Evolutionary conservation across 2,113 vertebrate species (phyloP), one percentile per base, ranked within the genome.

Genomic region (Canis aureus): DNA sequence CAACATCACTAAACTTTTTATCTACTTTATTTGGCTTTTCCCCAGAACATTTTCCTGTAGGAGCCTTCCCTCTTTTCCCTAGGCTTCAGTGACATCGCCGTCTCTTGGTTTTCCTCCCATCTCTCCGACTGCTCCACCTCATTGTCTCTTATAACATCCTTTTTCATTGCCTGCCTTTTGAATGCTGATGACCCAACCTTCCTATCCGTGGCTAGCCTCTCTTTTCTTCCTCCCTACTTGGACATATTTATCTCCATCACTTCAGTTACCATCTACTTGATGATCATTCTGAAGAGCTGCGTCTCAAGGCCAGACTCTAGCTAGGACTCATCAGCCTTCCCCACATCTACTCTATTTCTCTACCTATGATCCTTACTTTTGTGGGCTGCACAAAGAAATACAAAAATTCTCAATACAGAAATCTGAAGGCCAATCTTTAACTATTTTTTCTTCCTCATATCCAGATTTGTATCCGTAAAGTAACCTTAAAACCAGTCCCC

Each of bases 1-100:
- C 53, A 32, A 22, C 5, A 29, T 78, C 8, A 51, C 22, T 23
- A 80, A 79, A 38, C 2, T 17, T 20, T 59, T 15, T 23, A 38
- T n/a, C 64, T 22, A 11, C 78, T 17, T 59, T n/a, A n/a, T 62
- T 9, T 4, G 12, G 27, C 22, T 9, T 53, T 84, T 87, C 66
- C 66, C 25, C 22, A 55, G 29, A 69, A 73, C n/a, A 29, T 55
- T 69, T 80, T 25, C 76, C 32, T 25, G 51, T 29, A 43, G 64
- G 32, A 0, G 1, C 20, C 1, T 7, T 62, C 57, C 1, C 1
- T n/a, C 57, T 59, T 67, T 80, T 11, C 19, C 51, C 11, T 4
- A 43, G 35, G 11, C n/a, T 59, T 59, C 64, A 59, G 53, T 23
- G 22, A 32, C 19, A 82, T 32, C n/a, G 59, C 25, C 0, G 2